Evolutionary conservation across 2,888 invertebrate species (phyloP), one percentile per base, ranked within the genome.

Genomic region (Cantharis flavilabris): DNA sequence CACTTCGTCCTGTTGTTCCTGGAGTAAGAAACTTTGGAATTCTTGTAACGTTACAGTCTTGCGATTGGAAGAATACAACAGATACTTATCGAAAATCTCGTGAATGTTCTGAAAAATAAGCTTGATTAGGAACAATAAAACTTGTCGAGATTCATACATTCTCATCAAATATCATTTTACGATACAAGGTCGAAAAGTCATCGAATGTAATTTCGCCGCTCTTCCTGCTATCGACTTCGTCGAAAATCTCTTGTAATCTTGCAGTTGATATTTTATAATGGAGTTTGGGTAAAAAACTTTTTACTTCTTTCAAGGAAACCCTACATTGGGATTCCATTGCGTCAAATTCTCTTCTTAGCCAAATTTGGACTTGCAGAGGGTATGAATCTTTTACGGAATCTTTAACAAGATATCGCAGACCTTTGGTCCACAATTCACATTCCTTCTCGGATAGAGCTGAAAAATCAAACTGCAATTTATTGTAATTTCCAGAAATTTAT

Each of bases 301-400:
- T 98, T 18, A 98, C 91, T 86, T 98, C 98, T 87, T 97, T 97
- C 79, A 98, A 88, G 1, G 95, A 94, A 10, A 98, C 93, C 81
- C 95, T 95, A 86, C 78, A 88, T 88, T 23, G 83, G 86, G 93
- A 95, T 87, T 97, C 96, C 91, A 98, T 96, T 0, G 92, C 91
- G 89, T 98, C 97, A 89, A 98, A 98, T 87, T 98, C 98, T 85
- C 96, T 95, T 62, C 98, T 89, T 1, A 98, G 89, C 97, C 97
- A 98, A 82, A 96, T 91, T 88, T 98, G 97, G 10, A 98, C 94
- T 89, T 96, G 95, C 62, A 96, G 89, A 13, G 97, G 96, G 89
- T 98, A 97, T 2, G 97, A 93, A 2, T 96, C 93, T 81, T 89
- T 91, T 62, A 93, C 89, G 0, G 96, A 96, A 86, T 98, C 97